Evolutionary conservation across 2,888 invertebrate genomes (phyloP), one percentile per base, ranked within the genome.

Genomic region (Morpho helenor): DNA sequence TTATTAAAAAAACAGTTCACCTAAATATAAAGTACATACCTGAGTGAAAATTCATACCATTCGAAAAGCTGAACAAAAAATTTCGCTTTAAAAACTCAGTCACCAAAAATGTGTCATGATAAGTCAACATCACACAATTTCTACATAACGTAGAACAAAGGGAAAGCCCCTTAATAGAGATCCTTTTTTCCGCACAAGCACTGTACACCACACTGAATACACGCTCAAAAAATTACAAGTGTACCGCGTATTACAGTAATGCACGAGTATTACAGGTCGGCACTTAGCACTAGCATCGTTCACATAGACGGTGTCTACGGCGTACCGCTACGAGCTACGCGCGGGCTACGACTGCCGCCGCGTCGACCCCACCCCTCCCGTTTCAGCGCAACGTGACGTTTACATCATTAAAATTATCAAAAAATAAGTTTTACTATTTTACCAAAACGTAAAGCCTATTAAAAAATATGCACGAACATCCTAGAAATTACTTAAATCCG

Each of bases 311-410:
- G 62, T 54, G 53, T 62, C 69, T 65, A 65, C 76, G 71, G 60
- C 82, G 86, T 84, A 84, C 85, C 73, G 79, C 81, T 80, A 79
- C 80, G 82, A 69, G 74, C 84, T 80, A 84, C 86, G 86, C 77
- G 81, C 76, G 75, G 68, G 76, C 79, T 81, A 78, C 79, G 81
- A 89, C 88, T 89, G 87, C 78, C 85, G 87, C 78, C 80, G 79
- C 69, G 75, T 77, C 74, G 82, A 70, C 80, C 85, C 83, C 85
- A 72, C 80, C 73, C 76, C 70, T 66, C 68, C 65, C 66, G 66
- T 68, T 72, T 68, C 69, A 73, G 68, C 75, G 72, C 73, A 70
- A 70, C 64, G 63, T 65, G 63, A 68, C 74, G 70, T 73, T 63
- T 67, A 63, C 63, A 57, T 63, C 68, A 61, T 67, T 64, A 59